Evolutionary conservation across 1,140 invertebrate species (phyloP).

Genomic region (Drosophila setifemur): DNA sequence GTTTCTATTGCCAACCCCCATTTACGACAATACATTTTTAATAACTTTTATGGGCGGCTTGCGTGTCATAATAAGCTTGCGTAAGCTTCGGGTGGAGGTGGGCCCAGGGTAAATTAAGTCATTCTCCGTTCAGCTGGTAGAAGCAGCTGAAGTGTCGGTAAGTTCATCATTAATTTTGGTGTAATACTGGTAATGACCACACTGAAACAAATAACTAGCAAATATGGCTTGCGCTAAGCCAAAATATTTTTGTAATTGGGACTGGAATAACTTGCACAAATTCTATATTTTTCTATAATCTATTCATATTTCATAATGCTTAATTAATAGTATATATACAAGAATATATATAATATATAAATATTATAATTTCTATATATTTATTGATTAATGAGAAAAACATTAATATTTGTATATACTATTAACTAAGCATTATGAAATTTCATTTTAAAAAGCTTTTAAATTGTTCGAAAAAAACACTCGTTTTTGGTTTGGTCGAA

Average conservation of each 20-base stretch:
- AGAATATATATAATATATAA: no score
- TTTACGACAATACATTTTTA: conserved; percentile 45
- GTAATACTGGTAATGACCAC: neutral
- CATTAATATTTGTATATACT: no score
- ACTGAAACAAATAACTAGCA: neutral
- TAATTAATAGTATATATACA: no score
- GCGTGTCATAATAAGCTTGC: conserved; percentile 41
- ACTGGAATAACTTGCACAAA: no score
- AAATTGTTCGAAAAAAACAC: neutral
- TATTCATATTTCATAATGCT: no score
- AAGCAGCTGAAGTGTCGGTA: conserved; percentile 20
- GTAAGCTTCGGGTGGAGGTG: conserved; percentile 5
- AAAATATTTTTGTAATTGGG: no score
- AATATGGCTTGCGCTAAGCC: no score
- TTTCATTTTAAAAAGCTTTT: neutral
- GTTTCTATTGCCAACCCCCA: conserved; percentile 8
- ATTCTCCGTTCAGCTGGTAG: conserved; percentile 34
- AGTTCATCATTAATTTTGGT: conserved; percentile 30
- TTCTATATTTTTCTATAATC: no score
- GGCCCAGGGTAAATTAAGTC: conserved; percentile 45
- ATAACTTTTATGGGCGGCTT: conserved; percentile 61
- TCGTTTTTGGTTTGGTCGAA: no score
- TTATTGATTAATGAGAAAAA: no score
- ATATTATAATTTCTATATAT: no score
- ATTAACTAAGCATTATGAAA: neutral